phyloP scores from a whole-genome alignment of 2,797 vertebrate species.

The Poeciliopsis turneri region DNA sequence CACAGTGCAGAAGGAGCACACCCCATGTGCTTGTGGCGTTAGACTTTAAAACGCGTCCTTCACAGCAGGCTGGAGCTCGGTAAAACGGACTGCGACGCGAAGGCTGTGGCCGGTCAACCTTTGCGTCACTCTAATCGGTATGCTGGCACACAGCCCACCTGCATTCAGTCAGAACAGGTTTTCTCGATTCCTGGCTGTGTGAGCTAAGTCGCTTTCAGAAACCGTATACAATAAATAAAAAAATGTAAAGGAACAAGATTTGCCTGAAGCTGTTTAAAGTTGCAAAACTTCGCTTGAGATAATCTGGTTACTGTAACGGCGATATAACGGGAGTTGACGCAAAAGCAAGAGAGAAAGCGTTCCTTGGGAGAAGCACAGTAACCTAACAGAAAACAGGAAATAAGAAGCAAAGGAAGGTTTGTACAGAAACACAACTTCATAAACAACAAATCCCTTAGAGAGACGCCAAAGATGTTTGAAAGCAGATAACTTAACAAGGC shows the following conservation, averaged over 20 bases:
- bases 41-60: slow-evolving; percentile 38
- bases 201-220: slow-evolving; percentile 41
- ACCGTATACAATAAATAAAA: not conserved
- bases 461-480: not conserved
- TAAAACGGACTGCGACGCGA: slow-evolving; percentile 10
- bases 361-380: not conserved
- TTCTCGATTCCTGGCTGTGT: slow-evolving; percentile 31
- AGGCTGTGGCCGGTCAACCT: slow-evolving; percentile 6
- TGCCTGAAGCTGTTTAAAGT: slow-evolving; percentile 1
- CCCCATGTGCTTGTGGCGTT: slow-evolving; percentile 36
- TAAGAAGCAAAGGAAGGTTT: not conserved
- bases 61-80: slow-evolving; percentile 26
- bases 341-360: not conserved
- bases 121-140: slow-evolving; percentile 11
- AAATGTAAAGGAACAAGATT: not conserved
- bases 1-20: slow-evolving; percentile 52
- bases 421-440: not conserved
- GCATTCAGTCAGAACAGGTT: slow-evolving; percentile 25
- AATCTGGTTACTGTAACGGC: not conserved
- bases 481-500: slow-evolving; percentile 18
- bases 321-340: not conserved
- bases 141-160: slow-evolving; percentile 25
- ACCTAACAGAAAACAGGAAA: not conserved
- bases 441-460: not conserved
- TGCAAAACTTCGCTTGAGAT: not conserved